A percentile compares a stretch with the other conserved stretches of the same genome.
Conservation (phyloP, 2,888 invertebrate species). For the Chymomyza caudatula region DNA sequence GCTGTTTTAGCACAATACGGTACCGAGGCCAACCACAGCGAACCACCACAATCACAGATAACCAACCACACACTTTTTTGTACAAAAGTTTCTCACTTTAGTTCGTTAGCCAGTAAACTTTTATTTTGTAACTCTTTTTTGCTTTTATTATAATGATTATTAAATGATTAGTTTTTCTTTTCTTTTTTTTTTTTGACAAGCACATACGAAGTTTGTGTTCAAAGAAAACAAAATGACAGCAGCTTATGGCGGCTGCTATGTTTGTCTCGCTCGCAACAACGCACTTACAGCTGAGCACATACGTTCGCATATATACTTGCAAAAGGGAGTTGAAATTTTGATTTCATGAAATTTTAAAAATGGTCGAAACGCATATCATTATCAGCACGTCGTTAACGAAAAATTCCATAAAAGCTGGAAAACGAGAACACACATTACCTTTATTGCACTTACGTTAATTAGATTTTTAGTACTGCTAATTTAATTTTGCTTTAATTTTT, state of each 20-base stretch:
- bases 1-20: constrained; percentile 51
- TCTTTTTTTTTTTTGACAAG: constrained; percentile 65
- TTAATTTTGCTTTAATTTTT: constrained; percentile 39
- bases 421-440: not conserved
- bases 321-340: constrained; percentile 68
- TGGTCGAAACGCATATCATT: constrained; percentile 67
- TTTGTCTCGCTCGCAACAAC: constrained; percentile 53
- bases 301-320: constrained; percentile 39
- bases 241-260: constrained; percentile 42
- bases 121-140: not conserved
- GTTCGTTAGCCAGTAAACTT: not conserved
- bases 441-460: constrained; percentile 53
- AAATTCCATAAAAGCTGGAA: not conserved
- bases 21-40: constrained; percentile 7
- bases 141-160: constrained; percentile 33
- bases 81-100: constrained; percentile 25
- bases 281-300: constrained; percentile 8
- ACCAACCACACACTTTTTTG: constrained; percentile 1
- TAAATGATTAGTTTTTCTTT: constrained; percentile 53
- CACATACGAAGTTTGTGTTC: constrained; percentile 32
- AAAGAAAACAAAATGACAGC: constrained; percentile 65
- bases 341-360: constrained; percentile 71
- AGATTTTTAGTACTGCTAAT: not conserved
- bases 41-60: constrained; percentile 15
- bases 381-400: constrained; percentile 25